Evolutionary conservation across 1,140 invertebrate genomes (phyloP).

Genomic region (Rhizoglyphus robini): DNA sequence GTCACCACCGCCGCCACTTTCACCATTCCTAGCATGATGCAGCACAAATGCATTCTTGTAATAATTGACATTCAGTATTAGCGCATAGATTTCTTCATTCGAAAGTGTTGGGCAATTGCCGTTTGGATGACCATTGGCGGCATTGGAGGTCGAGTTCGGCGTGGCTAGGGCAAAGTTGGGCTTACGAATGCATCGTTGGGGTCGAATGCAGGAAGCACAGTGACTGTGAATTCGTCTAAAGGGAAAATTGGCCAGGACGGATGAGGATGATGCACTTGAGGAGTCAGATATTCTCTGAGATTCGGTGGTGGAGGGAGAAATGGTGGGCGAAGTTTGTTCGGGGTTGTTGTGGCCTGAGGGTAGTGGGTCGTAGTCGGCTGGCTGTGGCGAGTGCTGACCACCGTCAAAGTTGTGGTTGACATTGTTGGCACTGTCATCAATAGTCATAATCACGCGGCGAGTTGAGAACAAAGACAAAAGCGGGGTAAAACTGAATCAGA

Average conservation of each 20-base stretch:
- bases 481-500: too few species aligned
- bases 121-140: neutral
- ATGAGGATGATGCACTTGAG: neutral
- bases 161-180: neutral
- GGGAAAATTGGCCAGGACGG: neutral
- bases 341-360: too few species aligned
- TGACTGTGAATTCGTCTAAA: neutral
- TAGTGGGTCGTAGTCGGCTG: too few species aligned
- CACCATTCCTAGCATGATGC: neutral
- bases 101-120: too few species aligned
- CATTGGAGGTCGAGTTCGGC: too few species aligned
- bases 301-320: neutral
- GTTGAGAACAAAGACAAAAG: too few species aligned
- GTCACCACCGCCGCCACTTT: neutral
- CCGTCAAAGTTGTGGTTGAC: neutral
- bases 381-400: neutral
- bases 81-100: slow-evolving; percentile 2
- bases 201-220: slow-evolving; percentile 2
- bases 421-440: neutral
- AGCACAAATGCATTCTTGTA: neutral
- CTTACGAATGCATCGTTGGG: neutral
- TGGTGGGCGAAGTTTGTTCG: too few species aligned
- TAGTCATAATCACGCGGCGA: neutral
- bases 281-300: neutral
- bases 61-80: neutral